A percentile compares a stretch with the other conserved stretches of the same genome.
These are phyloP conservation scores for Coryphaenoides rupestris DNA, from an alignment of 2,113 vertebrate genomes.

Conservation along the genomic window DNA sequence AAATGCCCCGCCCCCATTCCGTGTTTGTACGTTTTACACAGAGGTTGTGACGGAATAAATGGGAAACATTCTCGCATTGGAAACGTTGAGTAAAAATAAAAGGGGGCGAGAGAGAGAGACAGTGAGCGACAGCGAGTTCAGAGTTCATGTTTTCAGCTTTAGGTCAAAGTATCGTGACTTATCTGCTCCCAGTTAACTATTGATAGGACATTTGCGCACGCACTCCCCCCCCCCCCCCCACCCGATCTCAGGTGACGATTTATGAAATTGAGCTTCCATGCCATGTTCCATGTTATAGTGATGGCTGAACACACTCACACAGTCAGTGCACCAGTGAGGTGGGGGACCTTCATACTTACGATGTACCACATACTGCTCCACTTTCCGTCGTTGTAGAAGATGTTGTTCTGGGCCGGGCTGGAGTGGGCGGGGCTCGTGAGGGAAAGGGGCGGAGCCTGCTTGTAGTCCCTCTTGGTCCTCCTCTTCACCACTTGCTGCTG, in stretches of 20 bases:
- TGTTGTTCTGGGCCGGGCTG: conserved; percentile 78
- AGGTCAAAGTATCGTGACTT: conserved; percentile 65
- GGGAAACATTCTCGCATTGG: no score
- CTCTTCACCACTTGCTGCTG: conserved; percentile 95
- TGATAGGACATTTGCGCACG: conserved; percentile 42
- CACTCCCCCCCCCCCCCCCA: no score
- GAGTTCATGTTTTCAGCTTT: conserved; percentile 33
- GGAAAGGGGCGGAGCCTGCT: conserved; percentile 75
- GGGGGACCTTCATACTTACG: conserved; percentile 73
- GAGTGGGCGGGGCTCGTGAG: conserved; percentile 67
- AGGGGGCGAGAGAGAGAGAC: no score
- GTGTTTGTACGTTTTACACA: no score
- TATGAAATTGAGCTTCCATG: no score
- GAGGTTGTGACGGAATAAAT: no score
- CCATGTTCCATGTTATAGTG: no score
- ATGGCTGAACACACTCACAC: no score
- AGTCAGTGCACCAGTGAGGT: no score
- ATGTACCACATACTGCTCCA: conserved; percentile 99
- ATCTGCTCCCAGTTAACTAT: conserved; percentile 58
- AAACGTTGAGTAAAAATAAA: no score
- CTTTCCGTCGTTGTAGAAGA: conserved; percentile 96
- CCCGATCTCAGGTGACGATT: neutral
- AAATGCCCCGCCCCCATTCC: no score
- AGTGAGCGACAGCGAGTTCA: no score
- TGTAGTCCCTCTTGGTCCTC: conserved; percentile 96